A percentile compares a stretch with the other conserved stretches of the same genome.
phyloP scores from a whole-genome alignment of 2,888 invertebrate species.

The Sinelater perroti region DNA sequence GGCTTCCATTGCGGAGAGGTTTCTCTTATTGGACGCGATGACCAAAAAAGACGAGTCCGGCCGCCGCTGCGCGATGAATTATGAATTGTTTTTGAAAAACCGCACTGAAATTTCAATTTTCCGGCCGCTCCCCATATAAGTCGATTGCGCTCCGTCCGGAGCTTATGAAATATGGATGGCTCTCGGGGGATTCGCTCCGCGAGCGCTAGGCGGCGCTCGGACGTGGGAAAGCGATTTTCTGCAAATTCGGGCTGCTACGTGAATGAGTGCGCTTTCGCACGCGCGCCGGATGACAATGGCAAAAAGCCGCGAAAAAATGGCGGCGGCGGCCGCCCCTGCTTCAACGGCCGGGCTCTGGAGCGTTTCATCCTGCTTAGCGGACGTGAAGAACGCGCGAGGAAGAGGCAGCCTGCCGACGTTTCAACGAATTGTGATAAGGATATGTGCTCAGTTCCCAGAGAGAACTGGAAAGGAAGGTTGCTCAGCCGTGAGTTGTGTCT shows the following conservation, averaged over 20 bases:
- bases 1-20: constrained; percentile 22
- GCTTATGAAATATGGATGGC: constrained; percentile 36
- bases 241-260: constrained; percentile 19
- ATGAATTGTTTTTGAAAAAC: constrained; percentile 36
- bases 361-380: background rate
- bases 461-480: constrained; percentile 37
- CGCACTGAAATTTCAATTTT: constrained; percentile 33
- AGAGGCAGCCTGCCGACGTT: constrained; percentile 25
- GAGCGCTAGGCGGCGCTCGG: constrained; percentile 9
- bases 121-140: constrained; percentile 30
- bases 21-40: constrained; percentile 35
- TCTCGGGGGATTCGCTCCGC: constrained; percentile 22
- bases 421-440: constrained; percentile 33
- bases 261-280: constrained; percentile 19
- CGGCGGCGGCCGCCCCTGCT: background rate
- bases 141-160: constrained; percentile 14
- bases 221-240: constrained; percentile 30
- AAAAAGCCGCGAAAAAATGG: background rate
- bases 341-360: no score
- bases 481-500: constrained; percentile 33
- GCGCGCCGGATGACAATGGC: constrained; percentile 4
- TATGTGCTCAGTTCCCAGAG: constrained; percentile 32
- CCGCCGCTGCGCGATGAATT: constrained; percentile 31
- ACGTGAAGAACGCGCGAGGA: constrained; percentile 4
- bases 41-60: constrained; percentile 30